Evolutionary conservation across 2,113 vertebrate genomes (phyloP).

Genomic region (Brienomyrus longianalis): DNA sequence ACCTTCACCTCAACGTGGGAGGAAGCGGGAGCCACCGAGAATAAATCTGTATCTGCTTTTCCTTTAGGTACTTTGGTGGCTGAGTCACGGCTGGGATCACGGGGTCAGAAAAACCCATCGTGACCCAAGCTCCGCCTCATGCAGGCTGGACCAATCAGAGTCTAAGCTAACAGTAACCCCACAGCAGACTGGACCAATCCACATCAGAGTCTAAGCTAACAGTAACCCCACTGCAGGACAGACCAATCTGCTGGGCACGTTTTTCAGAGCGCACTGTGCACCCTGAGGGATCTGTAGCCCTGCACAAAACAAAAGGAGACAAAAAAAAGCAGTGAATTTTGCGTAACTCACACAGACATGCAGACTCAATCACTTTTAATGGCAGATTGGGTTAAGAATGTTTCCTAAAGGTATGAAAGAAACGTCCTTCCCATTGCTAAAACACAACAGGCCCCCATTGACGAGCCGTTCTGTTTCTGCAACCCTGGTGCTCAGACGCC

Average conservation of each 20-base stretch:
- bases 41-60: neutral
- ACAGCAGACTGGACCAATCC: neutral
- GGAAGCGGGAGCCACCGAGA: neutral
- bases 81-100: neutral
- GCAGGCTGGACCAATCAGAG: neutral
- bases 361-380: neutral
- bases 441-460: neutral
- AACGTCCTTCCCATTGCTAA: neutral
- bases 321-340: neutral
- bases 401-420: neutral
- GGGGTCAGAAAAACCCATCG: neutral
- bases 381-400: neutral
- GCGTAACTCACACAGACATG: neutral
- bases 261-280: neutral
- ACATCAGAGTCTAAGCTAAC: neutral
- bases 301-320: neutral
- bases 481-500: neutral
- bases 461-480: neutral
- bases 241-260: neutral
- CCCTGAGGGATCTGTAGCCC: neutral
- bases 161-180: neutral
- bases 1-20: neutral
- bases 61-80: neutral
- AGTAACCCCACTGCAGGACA: neutral
- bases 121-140: neutral